These are phyloP conservation scores for Cladopsammia gracilis DNA, from an alignment of 64 coral and sea anemone species.

Conservation along the genomic window DNA sequence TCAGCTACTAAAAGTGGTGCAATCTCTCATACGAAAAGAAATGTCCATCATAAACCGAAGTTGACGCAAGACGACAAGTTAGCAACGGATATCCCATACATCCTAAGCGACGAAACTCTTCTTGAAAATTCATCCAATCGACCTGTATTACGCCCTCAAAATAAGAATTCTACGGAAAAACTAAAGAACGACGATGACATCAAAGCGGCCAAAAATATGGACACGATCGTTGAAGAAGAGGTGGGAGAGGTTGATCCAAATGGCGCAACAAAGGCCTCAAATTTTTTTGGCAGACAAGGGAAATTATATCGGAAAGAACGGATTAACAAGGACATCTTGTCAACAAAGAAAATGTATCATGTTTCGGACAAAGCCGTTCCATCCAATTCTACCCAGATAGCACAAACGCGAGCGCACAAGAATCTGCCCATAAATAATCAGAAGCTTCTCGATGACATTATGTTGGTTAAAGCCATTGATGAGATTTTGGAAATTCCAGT, in stretches of 20 bases:
- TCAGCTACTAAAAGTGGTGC: background rate
- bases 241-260: background rate
- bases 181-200: background rate
- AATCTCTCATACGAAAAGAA: too few relatives aligned
- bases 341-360: background rate
- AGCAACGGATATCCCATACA: background rate
- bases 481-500: constrained; percentile 13
- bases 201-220: background rate
- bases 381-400: too few relatives aligned
- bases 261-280: background rate
- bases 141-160: background rate
- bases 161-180: background rate
- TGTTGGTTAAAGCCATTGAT: background rate
- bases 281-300: background rate
- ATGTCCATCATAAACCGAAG: background rate
- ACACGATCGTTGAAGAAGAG: background rate
- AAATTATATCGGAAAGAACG: background rate
- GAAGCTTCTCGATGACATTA: background rate
- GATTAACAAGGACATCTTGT: background rate
- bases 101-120: background rate
- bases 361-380: too few relatives aligned
- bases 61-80: background rate
- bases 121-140: background rate
- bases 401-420: background rate
- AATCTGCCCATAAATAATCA: background rate